Base-by-base conservation (phyloP, 2,888 invertebrate genomes). In the Drosophila austrosaltans region DNA sequence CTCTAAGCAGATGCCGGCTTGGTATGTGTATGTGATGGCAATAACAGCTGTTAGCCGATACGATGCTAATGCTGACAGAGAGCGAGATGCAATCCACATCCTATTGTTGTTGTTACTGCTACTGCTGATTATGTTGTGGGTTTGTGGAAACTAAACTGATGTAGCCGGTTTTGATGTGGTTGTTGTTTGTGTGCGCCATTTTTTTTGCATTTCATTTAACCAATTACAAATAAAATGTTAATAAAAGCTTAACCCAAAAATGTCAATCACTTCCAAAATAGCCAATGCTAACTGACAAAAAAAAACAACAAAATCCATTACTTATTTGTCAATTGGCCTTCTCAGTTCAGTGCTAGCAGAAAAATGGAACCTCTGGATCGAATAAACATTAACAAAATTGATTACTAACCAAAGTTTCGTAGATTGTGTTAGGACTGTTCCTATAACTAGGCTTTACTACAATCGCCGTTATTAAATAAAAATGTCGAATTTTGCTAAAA, bases 1-100 rank as follows among this genome's bases (percentile, higher is more conserved):
- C 57, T 70, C 58, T 59, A 22, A 32, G 57, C 42, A 73, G 44
- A 63, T 68, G 75, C 69, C 75, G 69, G 72, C 54, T 68, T 44
- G 53, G 57, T 42, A 56, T 32, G 20, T 44, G 57, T 42, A 56
- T 32, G 20, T 44, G 48, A 36, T 36, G 36, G 36, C 1, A 63
- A 63, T 82, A 83, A 83, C 82, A 87, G 86, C 88, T 83, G 82
- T 87, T 87, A 82, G 75, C 36, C 36, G 36, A 36, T 30, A 36
- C 36, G 36, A 36, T 36, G 36, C 8, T 36, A 8, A 8, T 72
- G 56, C 62, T 64, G 68, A 57, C 70, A 77, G 72, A 75, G 36
- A 36, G 36, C 12, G 10, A 48, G 22, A 48, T 72, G 60, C 69
- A 69, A 44, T 72, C 73, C 83, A 79, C 66, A 77, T 39, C 53